These are phyloP conservation scores for Cyanoderma ruficeps DNA, from an alignment of 2,113 vertebrate species.

Conservation along the genomic window DNA sequence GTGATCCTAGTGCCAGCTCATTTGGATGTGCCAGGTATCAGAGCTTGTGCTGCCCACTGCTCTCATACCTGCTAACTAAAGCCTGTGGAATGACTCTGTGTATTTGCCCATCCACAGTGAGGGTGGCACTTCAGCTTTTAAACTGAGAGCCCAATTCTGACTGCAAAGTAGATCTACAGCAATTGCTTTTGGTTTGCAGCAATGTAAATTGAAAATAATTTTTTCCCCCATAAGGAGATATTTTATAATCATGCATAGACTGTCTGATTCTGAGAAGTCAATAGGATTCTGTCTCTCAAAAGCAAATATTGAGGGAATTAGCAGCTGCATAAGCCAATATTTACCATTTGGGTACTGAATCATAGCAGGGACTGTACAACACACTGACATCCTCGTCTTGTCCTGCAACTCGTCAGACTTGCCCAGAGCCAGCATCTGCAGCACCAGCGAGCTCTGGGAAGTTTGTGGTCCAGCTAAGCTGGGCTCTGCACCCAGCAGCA, in stretches of 20 bases:
- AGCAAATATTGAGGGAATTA: background rate
- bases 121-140: background rate
- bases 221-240: background rate
- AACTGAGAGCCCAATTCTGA: background rate
- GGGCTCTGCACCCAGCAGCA: background rate
- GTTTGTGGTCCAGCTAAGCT: background rate
- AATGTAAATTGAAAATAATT: background rate
- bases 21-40: background rate
- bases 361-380: background rate
- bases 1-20: background rate
- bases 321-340: background rate
- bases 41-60: rapidly evolving
- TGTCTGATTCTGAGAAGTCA: background rate
- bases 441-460: rapidly evolving
- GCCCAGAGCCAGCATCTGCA: background rate
- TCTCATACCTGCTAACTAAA: background rate
- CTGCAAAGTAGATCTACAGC: background rate
- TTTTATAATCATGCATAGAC: background rate
- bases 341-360: background rate
- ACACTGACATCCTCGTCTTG: rapidly evolving
- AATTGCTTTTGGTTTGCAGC: background rate
- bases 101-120: background rate
- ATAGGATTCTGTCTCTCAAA: background rate
- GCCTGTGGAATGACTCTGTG: rapidly evolving
- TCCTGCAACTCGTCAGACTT: background rate